phyloP scores from a whole-genome alignment of 2,113 vertebrate genomes.

The Toxotes jaculatrix region DNA sequence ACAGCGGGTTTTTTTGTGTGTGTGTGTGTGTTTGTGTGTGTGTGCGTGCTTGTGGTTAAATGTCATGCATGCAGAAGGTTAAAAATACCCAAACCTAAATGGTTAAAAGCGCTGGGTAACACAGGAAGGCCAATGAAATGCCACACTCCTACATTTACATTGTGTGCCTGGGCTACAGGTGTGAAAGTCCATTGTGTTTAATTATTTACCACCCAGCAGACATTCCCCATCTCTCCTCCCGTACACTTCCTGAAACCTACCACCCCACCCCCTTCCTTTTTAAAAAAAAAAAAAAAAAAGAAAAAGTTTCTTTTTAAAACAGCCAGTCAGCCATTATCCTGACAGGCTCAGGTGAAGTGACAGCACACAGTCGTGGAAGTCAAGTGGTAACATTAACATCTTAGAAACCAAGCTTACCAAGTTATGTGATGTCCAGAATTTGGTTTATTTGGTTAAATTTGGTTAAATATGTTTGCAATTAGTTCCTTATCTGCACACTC shows the following conservation, averaged over 20 bases:
- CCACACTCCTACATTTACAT: slow-evolving; percentile 70
- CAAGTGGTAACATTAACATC: neutral
- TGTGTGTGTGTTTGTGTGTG: no score
- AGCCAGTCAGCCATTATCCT: neutral
- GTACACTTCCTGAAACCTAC: slow-evolving; percentile 65
- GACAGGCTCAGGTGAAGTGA: neutral
- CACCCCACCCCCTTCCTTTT: slow-evolving; percentile 17
- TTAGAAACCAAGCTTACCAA: neutral
- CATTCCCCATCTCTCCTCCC: slow-evolving; percentile 71
- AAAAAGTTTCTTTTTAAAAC: neutral
- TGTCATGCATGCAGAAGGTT: slow-evolving; percentile 37
- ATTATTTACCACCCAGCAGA: slow-evolving; percentile 81
- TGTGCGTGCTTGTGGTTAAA: slow-evolving; percentile 12
- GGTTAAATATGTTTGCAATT: neutral
- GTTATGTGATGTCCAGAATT: neutral
- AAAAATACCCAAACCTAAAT: slow-evolving; percentile 61
- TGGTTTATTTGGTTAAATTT: neutral
- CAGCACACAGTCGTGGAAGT: neutral
- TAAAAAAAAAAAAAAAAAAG: neutral
- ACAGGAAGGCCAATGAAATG: slow-evolving; percentile 74
- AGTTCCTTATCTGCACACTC: neutral
- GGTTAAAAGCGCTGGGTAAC: slow-evolving; percentile 36
- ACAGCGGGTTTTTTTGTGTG: neutral
- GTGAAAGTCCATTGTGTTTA: slow-evolving; percentile 86
- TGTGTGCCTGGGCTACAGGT: slow-evolving; percentile 69